Percentiles rank a stretch among this genome's conserved stretches.
Conservation (phyloP, 2,113 vertebrate genomes). For the Sceloporus undulatus region DNA sequence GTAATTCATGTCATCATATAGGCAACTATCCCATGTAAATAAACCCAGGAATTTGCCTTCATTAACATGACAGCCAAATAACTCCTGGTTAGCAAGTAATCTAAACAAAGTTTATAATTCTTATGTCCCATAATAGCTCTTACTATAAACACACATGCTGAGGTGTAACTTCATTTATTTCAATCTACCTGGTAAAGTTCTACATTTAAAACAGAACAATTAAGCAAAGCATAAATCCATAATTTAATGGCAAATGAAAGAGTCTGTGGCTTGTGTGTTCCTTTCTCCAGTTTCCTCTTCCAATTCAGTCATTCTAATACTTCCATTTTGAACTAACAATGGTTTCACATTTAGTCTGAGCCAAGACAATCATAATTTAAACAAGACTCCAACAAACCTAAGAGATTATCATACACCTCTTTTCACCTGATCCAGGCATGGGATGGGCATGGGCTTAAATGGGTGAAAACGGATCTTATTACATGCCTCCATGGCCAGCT, state of each 20-base stretch:
- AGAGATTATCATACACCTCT: too few relatives aligned
- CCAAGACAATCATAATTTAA: neutral
- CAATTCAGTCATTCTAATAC: neutral
- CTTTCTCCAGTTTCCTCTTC: neutral
- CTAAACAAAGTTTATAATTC: slow-evolving; percentile 1
- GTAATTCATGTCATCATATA: neutral
- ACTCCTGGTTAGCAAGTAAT: slow-evolving; percentile 14
- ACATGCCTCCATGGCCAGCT: too few relatives aligned
- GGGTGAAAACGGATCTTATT: too few relatives aligned
- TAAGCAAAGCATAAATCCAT: neutral
- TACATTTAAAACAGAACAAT: neutral
- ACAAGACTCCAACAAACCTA: too few relatives aligned
- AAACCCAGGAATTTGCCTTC: slow-evolving; percentile 9
- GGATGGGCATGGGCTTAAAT: too few relatives aligned
- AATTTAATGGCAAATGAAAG: neutral
- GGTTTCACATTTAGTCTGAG: neutral
- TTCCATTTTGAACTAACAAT: neutral
- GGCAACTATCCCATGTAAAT: slow-evolving; percentile 13
- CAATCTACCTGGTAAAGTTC: neutral
- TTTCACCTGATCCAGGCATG: too few relatives aligned
- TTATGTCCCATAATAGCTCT: neutral
- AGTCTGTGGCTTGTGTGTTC: neutral
- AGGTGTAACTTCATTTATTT: neutral
- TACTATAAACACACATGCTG: neutral
- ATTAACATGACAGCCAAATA: neutral